Percentiles rank a stretch among this genome's conserved stretches.
Conservation (phyloP, 2,888 invertebrate genomes). For the Pyrgus malvae region DNA sequence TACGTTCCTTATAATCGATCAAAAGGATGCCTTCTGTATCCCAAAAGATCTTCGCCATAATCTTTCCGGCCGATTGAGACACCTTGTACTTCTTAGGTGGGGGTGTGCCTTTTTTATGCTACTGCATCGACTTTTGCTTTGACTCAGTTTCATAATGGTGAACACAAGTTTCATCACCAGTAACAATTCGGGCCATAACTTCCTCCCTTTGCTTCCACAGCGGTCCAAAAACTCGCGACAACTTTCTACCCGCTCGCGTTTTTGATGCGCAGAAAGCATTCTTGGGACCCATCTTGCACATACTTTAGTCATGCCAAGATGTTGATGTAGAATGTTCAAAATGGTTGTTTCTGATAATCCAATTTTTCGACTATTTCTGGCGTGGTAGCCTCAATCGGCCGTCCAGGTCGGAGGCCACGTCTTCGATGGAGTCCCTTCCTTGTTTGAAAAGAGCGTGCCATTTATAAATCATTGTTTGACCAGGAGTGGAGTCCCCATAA, state of each 20-base stretch:
- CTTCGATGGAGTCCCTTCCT: constrained; percentile 27
- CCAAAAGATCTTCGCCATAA: constrained; percentile 9
- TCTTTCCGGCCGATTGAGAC: background rate
- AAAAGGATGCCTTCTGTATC: constrained; percentile 7
- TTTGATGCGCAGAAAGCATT: no score
- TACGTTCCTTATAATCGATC: background rate
- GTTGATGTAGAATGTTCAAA: constrained; percentile 18
- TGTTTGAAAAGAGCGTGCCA: constrained; percentile 24
- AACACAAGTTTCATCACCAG: constrained; percentile 9
- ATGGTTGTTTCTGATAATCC: constrained; percentile 21
- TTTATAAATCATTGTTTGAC: constrained; percentile 23
- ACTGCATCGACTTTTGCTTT: no score
- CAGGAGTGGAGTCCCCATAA: constrained; percentile 11
- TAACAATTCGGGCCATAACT: no score
- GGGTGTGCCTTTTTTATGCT: background rate
- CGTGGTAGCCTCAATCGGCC: constrained; percentile 2
- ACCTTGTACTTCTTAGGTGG: background rate
- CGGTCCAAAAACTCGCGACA: background rate
- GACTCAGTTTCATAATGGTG: background rate
- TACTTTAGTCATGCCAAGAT: constrained; percentile 20
- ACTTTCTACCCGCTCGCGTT: constrained; percentile 27
- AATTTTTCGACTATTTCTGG: constrained; percentile 4
- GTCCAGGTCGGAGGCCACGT: constrained; percentile 21
- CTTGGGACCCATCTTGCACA: background rate
- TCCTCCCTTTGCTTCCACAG: constrained; percentile 16